Percentiles rank a stretch among this genome's conserved stretches.
Evolutionary conservation across 2,888 invertebrate species (phyloP).

Genomic region (Amphipoea oculea): DNA sequence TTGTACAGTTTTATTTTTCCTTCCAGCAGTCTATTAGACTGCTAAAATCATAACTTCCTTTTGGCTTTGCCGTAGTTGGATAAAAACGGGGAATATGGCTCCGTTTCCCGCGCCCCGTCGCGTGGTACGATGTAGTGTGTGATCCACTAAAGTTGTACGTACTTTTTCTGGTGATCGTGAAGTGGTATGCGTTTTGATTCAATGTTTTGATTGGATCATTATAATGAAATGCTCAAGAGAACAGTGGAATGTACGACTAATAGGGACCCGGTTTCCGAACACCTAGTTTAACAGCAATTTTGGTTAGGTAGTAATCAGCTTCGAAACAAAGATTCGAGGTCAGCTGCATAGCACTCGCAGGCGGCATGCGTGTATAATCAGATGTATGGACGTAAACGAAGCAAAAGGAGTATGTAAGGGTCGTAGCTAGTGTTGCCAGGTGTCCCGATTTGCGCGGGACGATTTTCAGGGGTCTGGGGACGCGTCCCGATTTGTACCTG

Average conservation of each 20-base stretch:
- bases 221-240: neutral
- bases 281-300: neutral
- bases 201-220: neutral
- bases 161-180: neutral
- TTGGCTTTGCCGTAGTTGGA: no score
- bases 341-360: neutral
- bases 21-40: no score
- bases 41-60: no score
- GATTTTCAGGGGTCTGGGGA: no score
- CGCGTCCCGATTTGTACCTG: no score
- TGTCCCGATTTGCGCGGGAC: no score
- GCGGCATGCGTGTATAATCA: neutral
- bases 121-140: no score
- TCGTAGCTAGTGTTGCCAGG: neutral
- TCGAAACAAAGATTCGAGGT: neutral
- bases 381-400: neutral
- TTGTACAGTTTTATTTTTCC: no score
- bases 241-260: neutral
- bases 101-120: no score
- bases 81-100: no score
- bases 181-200: neutral
- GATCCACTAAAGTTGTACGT: constrained; percentile 4
- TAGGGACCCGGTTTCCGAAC: neutral
- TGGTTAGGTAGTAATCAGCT: neutral
- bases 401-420: neutral